These are phyloP conservation scores for Pelochelys cantorii DNA, from an alignment of 2,797 vertebrate species.

Conservation along the genomic window DNA sequence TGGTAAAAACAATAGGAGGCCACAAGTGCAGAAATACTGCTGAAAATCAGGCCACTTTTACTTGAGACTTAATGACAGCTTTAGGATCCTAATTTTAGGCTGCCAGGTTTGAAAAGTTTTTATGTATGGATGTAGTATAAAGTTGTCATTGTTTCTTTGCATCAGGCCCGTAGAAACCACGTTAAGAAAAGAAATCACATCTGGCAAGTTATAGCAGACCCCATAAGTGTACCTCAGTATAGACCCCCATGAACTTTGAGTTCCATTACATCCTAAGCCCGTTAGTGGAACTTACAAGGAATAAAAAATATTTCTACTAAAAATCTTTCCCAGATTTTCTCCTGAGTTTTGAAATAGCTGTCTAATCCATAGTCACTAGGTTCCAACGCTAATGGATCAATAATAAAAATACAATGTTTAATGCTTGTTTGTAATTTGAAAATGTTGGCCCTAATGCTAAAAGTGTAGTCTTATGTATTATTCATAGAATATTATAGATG, in stretches of 20 bases:
- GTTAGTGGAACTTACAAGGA: conserved; percentile 53
- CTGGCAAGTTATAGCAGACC: conserved; percentile 61
- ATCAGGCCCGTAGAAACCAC: conserved; percentile 38
- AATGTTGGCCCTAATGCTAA: conserved; percentile 35
- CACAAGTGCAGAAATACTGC: conserved; percentile 23
- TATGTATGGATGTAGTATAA: not conserved
- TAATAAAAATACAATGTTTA: conserved; percentile 21
- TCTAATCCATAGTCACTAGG: conserved; percentile 22
- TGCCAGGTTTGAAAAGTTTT: not conserved
- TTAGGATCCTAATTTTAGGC: not conserved
- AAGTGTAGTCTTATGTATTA: not conserved
- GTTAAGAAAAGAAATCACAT: conserved; percentile 65
- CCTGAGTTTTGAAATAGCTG: conserved; percentile 44
- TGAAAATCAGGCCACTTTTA: not conserved
- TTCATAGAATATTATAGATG: conserved; percentile 62
- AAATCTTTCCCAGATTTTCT: conserved; percentile 25
- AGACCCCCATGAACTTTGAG: conserved; percentile 65
- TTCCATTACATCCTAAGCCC: conserved; percentile 48
- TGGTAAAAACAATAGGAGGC: not conserved
- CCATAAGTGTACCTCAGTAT: conserved; percentile 30
- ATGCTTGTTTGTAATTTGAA: conserved; percentile 55
- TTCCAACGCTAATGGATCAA: conserved; percentile 55
- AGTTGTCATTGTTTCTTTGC: conserved; percentile 38
- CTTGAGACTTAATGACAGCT: not conserved
- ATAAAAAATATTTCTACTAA: conserved; percentile 57